A percentile compares a stretch with the other conserved stretches of the same genome.
Conservation (phyloP, 2,113 vertebrate genomes). For the Ariopsis seemanni region DNA sequence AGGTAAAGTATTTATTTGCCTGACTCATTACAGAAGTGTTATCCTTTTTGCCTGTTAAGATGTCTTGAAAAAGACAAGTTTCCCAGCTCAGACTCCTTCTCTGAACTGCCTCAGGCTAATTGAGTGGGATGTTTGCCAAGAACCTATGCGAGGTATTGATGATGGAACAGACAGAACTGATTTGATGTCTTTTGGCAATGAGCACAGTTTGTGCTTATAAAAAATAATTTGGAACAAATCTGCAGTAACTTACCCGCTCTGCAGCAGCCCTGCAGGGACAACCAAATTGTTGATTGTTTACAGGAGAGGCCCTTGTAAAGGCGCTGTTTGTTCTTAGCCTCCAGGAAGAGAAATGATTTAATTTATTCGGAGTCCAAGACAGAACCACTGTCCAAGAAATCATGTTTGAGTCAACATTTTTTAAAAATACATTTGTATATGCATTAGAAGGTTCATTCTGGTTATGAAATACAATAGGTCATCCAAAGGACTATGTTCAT, state of each 20-base stretch:
- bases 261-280: conserved; percentile 9
- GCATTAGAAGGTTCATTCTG: not conserved
- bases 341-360: conserved; percentile 27
- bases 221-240: conserved; percentile 58
- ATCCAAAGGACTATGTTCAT: not conserved
- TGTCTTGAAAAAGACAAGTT: not conserved
- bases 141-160: conserved; percentile 3
- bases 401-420: not conserved
- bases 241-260: conserved; percentile 28
- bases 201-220: conserved; percentile 30
- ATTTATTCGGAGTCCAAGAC: conserved; percentile 19
- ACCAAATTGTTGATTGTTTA: conserved; percentile 54
- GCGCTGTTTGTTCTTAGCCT: not conserved
- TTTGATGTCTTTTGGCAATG: not conserved
- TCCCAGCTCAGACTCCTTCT: not conserved
- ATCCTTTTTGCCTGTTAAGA: not conserved
- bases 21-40: not conserved
- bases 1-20: conserved; percentile 74
- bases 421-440: not conserved
- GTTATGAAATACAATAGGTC: not conserved
- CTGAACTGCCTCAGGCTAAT: not conserved
- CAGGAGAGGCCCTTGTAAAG: conserved; percentile 29
- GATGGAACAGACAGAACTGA: conserved; percentile 6
- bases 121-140: conserved; percentile 30
- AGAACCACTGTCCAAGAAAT: not conserved